Base-by-base conservation (phyloP, 2,797 vertebrate genomes). In the Danio albolineatus region DNA sequence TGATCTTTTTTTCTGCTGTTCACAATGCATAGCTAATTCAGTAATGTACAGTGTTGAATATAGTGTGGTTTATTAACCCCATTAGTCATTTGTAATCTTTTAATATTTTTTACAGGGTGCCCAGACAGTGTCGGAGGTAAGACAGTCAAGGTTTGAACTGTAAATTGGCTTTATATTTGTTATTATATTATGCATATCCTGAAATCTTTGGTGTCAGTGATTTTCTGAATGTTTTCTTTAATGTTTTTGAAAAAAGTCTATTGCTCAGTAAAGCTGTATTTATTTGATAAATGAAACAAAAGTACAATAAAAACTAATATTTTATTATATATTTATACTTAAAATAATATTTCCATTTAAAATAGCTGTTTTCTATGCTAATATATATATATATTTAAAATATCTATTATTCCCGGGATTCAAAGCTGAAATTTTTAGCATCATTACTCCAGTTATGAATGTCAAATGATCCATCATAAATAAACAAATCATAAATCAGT, bases 41-140 rank as follows among this genome's bases (percentile, higher is more conserved):
- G 21, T 36, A 59, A 59, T 36, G 56, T 38, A 59, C 6, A 13
- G 4, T 28, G 7, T 5, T 54, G 1, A 39, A 39, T 43, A n/a
- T 16, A 17, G 5, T 43, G 5, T n/a, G 41, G 2, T n/a, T 43
- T 66, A 19, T 13, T 17, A 28, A 12, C 43, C 43, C 19, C 43
- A 19, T 14, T 16, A 16, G 38, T 51, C 4, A n/a, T 71, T 28
- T 72, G 1, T 61, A n/a, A n/a, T n/a, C 3, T 28, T 28, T 28
- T 28, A 28, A 10, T 49, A 1, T 73, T 53, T 21, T 75, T 87
- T 82, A n/a, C 70, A 93, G 91, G 90, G 83, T 83, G 89, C 87
- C 84, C 91, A 92, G 79, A 91, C 91, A n/a, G 89, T 92, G 88
- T 91, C 91, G 0, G 91, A 93, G 91, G 92, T 94, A 91, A 93